A percentile compares a stretch with the other conserved stretches of the same genome.
phyloP scores from a whole-genome alignment of 2,888 invertebrate genomes.

The Mayetiola destructor region DNA sequence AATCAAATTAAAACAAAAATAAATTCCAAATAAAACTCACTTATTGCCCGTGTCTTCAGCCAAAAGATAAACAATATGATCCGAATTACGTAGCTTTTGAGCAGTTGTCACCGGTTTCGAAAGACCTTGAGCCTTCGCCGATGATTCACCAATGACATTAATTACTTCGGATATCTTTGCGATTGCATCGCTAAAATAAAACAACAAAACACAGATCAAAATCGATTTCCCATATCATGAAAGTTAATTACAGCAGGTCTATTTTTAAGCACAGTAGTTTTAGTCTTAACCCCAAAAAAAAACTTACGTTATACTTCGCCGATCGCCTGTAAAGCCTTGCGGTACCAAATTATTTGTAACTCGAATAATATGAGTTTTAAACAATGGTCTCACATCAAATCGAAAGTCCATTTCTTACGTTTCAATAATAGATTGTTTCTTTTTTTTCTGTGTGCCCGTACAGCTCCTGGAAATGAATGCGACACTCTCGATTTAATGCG shows the following conservation, averaged over 20 bases:
- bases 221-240: neutral
- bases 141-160: slow-evolving; percentile 56
- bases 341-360: slow-evolving; percentile 39
- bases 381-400: slow-evolving; percentile 39
- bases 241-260: neutral
- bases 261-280: neutral
- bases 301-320: slow-evolving; percentile 38
- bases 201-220: neutral
- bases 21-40: slow-evolving; percentile 35
- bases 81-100: slow-evolving; percentile 46
- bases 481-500: neutral
- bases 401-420: slow-evolving; percentile 37
- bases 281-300: no score
- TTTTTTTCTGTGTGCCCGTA: neutral
- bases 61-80: slow-evolving; percentile 33
- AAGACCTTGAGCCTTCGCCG: slow-evolving; percentile 58
- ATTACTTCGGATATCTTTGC: slow-evolving; percentile 47
- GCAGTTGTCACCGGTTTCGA: slow-evolving; percentile 58
- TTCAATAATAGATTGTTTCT: neutral
- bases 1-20: no score
- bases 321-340: slow-evolving; percentile 39
- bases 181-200: slow-evolving; percentile 43
- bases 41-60: slow-evolving; percentile 37
- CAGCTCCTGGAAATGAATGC: neutral
- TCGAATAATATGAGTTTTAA: slow-evolving; percentile 38